These are phyloP conservation scores for Uromys caudimaculatus DNA, from an alignment of 2,797 vertebrate genomes.

Conservation along the genomic window DNA sequence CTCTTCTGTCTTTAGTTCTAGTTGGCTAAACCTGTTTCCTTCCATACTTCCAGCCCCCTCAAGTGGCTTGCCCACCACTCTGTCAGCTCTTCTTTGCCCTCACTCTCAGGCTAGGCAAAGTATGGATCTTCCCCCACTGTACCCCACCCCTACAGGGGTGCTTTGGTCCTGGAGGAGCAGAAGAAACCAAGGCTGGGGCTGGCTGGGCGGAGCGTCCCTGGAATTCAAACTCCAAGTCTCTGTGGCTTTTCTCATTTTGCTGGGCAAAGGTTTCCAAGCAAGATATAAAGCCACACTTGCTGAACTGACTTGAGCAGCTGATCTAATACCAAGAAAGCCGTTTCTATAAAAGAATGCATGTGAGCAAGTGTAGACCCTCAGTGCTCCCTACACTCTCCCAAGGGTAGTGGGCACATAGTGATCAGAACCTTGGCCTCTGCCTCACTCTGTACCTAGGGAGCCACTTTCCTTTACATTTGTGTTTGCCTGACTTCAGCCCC, in stretches of 20 bases:
- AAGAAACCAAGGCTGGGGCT: no score
- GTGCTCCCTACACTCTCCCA: no score
- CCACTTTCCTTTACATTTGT: background rate
- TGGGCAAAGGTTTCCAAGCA: background rate
- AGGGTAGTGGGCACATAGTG: background rate
- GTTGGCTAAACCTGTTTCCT: background rate
- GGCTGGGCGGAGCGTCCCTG: rapidly evolving
- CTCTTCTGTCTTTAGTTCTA: no score
- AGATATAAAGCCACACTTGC: background rate
- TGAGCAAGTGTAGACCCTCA: background rate
- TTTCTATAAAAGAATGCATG: background rate
- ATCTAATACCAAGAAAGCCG: background rate
- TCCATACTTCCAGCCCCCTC: background rate
- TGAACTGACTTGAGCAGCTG: background rate
- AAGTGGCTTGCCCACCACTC: background rate
- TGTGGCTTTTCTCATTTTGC: background rate
- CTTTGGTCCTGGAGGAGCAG: background rate
- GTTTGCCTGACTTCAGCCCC: background rate
- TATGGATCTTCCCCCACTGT: background rate
- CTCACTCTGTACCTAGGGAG: background rate
- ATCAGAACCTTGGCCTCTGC: background rate
- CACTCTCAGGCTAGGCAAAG: background rate
- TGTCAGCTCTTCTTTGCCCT: background rate
- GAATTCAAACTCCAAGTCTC: background rate
- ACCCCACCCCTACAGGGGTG: background rate